Evolutionary conservation across 2,888 invertebrate species (phyloP).

Genomic region (Ferrisia virgata): DNA sequence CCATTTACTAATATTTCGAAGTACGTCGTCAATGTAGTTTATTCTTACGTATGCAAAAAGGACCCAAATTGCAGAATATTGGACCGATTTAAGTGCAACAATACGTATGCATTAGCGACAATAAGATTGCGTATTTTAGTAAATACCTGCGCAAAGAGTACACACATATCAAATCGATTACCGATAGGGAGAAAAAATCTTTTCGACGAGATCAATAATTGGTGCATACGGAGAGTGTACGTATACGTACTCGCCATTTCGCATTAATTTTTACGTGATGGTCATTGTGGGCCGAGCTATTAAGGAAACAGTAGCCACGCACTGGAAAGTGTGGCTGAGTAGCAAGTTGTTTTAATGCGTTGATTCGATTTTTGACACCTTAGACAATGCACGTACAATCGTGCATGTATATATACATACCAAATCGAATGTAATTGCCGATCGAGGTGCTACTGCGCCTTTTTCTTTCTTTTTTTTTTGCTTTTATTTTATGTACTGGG

Average conservation of each 20-base stretch:
- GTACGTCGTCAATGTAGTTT: too few species aligned
- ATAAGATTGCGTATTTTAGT: too few species aligned
- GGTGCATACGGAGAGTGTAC: not conserved
- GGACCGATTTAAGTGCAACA: too few species aligned
- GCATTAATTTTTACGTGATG: not conserved
- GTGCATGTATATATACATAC: not conserved
- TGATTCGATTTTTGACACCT: not conserved
- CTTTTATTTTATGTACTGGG: not conserved
- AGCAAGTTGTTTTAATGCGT: not conserved
- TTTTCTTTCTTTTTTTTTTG: not conserved
- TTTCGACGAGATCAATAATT: not conserved
- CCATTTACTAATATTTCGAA: too few species aligned
- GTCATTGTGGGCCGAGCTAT: not conserved
- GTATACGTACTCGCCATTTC: conserved; percentile 6
- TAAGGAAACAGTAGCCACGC: not conserved
- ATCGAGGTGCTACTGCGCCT: not conserved
- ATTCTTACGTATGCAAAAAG: too few species aligned
- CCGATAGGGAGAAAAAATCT: not conserved
- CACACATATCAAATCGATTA: too few species aligned
- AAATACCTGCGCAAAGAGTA: too few species aligned
- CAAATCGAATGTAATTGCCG: conserved; percentile 12
- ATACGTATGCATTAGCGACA: too few species aligned
- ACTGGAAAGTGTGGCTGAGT: too few species aligned
- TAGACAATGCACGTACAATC: not conserved
- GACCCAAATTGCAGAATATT: too few species aligned